These are phyloP conservation scores for Lasioglossum zephyrum DNA, from an alignment of 2,888 invertebrate species.

Conservation along the genomic window DNA sequence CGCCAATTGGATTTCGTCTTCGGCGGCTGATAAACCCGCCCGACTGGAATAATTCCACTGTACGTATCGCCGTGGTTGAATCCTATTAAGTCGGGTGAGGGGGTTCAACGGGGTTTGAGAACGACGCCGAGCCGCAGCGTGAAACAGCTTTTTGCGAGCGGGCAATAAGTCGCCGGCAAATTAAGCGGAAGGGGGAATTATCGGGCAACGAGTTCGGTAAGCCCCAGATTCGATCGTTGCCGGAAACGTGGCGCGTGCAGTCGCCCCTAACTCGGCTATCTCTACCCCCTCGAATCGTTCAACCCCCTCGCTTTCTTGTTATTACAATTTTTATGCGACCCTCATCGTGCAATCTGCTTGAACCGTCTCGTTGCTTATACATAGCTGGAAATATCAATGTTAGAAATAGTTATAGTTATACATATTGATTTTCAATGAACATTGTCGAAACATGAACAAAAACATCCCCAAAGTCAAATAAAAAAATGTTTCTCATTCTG, in stretches of 20 bases:
- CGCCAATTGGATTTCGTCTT: constrained; percentile 53
- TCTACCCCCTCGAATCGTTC: neutral
- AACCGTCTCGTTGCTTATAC: neutral
- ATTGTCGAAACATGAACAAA: neutral
- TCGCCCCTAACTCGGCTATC: neutral
- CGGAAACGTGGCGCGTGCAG: neutral
- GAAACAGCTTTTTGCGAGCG: constrained; percentile 59
- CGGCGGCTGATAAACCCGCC: constrained; percentile 55
- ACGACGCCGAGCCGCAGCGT: constrained; percentile 19
- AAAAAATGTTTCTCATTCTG: neutral
- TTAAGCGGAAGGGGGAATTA: constrained; percentile 65
- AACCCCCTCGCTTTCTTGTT: neutral
- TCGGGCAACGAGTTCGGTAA: constrained; percentile 60
- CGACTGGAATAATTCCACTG: constrained; percentile 55
- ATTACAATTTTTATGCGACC: neutral
- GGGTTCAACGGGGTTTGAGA: neutral
- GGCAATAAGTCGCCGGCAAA: constrained; percentile 63
- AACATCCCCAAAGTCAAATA: neutral
- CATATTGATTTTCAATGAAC: neutral
- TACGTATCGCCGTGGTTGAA: constrained; percentile 63
- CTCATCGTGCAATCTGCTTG: neutral
- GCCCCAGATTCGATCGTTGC: constrained; percentile 57
- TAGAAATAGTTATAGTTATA: neutral
- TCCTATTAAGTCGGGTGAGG: constrained; percentile 48
- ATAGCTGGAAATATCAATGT: too few relatives aligned